Conservation (phyloP, 2,797 vertebrate species). For the Rallus crepitans region DNA sequence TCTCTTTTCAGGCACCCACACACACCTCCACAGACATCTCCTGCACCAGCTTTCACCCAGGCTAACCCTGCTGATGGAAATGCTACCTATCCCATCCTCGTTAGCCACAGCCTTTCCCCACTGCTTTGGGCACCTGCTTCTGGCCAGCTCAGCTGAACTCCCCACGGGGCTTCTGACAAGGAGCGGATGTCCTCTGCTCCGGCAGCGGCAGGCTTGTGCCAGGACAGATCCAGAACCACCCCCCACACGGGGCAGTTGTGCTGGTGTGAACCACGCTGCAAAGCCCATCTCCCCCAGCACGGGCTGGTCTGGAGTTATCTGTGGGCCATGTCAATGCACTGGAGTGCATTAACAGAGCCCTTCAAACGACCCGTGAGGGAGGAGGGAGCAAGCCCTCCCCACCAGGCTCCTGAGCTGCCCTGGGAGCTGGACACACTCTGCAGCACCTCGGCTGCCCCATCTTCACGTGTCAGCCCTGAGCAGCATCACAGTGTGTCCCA, state of each 20-base stretch:
- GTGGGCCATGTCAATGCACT: neutral
- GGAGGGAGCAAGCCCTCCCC: neutral
- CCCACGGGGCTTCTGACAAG: neutral
- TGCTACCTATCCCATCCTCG: neutral
- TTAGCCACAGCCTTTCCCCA: neutral
- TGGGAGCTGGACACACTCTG: rapidly evolving
- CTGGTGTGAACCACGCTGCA: neutral
- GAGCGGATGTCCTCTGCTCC: neutral
- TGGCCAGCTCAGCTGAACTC: rapidly evolving
- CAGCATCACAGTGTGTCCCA: neutral
- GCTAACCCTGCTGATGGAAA: neutral
- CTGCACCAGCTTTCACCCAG: neutral
- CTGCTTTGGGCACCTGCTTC: neutral
- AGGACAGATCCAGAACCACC: neutral
- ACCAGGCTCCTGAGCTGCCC: neutral
- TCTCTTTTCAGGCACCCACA: neutral
- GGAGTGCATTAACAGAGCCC: neutral
- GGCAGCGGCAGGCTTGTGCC: rapidly evolving
- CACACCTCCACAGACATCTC: neutral
- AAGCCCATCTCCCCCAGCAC: neutral
- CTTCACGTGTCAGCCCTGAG: neutral
- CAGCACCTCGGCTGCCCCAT: neutral
- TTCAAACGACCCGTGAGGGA: neutral
- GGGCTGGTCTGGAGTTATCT: rapidly evolving
- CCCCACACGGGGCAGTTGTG: neutral